These are phyloP conservation scores for Polyommatus icarus DNA, from an alignment of 2,888 invertebrate species.

Conservation along the genomic window DNA sequence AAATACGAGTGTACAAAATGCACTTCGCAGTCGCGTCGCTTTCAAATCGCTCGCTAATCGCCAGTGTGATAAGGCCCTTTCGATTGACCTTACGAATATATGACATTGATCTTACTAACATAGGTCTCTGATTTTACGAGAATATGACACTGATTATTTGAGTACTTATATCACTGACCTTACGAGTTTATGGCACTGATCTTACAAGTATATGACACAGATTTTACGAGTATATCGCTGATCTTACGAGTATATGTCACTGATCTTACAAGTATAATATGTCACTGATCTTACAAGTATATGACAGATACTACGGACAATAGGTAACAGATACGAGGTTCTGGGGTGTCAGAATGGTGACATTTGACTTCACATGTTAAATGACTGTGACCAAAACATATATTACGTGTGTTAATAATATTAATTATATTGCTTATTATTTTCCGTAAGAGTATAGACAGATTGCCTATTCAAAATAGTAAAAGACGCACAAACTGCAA, in stretches of 20 bases:
- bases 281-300: background rate
- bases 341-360: background rate
- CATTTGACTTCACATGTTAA: background rate
- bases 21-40: too few relatives aligned
- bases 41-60: too few relatives aligned
- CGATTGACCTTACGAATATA: background rate
- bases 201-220: background rate
- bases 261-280: background rate
- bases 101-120: background rate
- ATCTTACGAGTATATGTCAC: background rate
- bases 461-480: background rate
- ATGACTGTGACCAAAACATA: too few relatives aligned
- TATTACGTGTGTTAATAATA: background rate
- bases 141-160: background rate
- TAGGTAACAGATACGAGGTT: too few relatives aligned
- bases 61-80: too few relatives aligned
- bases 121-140: background rate
- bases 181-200: background rate
- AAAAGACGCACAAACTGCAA: background rate
- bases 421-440: constrained; percentile 1
- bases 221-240: background rate
- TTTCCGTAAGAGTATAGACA: background rate
- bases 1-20: too few relatives aligned
- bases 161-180: too few relatives aligned
- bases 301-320: too few relatives aligned